Conservation (phyloP, 1,140 invertebrate genomes). For the Leptinotarsa undecemlineata region DNA sequence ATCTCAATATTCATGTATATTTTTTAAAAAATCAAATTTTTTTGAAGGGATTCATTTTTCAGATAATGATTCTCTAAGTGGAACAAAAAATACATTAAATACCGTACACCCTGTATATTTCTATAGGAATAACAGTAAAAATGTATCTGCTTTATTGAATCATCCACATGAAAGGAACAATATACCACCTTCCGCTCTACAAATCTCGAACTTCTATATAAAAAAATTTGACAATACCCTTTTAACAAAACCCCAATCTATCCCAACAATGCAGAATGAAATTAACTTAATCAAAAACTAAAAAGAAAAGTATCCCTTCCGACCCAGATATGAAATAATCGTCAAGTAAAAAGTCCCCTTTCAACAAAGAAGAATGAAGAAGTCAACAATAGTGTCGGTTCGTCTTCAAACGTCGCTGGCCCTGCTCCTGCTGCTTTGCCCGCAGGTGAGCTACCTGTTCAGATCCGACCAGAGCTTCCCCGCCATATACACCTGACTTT, state of each 20-base stretch:
- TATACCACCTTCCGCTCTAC: background rate
- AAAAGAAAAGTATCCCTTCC: constrained; percentile 4
- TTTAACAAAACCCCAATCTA: constrained; percentile 1
- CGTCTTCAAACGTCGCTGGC: constrained; percentile 14
- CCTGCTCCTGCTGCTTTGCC: constrained; percentile 13
- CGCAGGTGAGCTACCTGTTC: constrained; percentile 25
- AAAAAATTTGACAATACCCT: constrained; percentile 6
- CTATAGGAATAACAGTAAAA: too few species aligned
- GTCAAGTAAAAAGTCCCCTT: constrained; percentile 5
- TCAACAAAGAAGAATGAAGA: constrained; percentile 20
- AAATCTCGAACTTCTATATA: background rate
- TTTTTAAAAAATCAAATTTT: too few species aligned
- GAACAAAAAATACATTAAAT: too few species aligned
- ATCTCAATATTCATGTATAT: too few species aligned
- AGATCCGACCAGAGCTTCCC: constrained; percentile 1
- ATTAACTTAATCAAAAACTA: constrained; percentile 13
- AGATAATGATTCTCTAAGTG: too few species aligned
- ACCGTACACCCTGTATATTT: too few species aligned
- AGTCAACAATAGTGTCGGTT: constrained; percentile 17
- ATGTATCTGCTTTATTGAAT: too few species aligned
- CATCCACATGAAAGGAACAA: background rate
- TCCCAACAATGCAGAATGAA: constrained; percentile 15
- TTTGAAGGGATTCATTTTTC: too few species aligned
- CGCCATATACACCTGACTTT: constrained; percentile 19
- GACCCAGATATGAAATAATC: constrained; percentile 17